Conservation (phyloP, 2,888 invertebrate species). For the Diloba caeruleocephala region DNA sequence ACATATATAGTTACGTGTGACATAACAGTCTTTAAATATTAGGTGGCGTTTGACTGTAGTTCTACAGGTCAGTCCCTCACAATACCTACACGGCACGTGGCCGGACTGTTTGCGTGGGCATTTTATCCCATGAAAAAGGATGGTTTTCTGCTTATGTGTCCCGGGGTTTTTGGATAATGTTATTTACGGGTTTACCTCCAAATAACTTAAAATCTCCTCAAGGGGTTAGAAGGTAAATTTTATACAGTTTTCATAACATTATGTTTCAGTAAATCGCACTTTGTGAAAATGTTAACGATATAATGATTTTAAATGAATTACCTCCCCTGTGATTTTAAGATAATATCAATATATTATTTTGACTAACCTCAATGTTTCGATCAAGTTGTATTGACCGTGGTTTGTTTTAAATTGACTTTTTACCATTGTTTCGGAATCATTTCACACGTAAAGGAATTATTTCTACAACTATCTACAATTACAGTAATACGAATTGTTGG, state of each 20-base stretch:
- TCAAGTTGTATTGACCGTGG: too few species aligned
- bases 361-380: too few species aligned
- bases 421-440: too few species aligned
- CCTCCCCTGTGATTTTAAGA: background rate
- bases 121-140: constrained; percentile 55
- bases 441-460: too few species aligned
- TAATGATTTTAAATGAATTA: background rate
- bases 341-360: too few species aligned
- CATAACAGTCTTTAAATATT: constrained; percentile 11
- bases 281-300: background rate
- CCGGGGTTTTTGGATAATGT: constrained; percentile 57
- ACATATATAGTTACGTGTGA: constrained; percentile 1
- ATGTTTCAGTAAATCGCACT: constrained; percentile 1
- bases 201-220: constrained; percentile 43
- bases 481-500: background rate
- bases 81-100: constrained; percentile 3
- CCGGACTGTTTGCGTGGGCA: constrained; percentile 25
- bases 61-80: constrained; percentile 9
- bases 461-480: too few species aligned
- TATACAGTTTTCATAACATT: constrained; percentile 32
- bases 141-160: constrained; percentile 61
- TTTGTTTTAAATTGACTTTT: too few species aligned
- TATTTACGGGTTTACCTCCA: constrained; percentile 57
- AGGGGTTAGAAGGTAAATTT: constrained; percentile 27
- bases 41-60: constrained; percentile 1